Evolutionary conservation across 1,140 invertebrate species (phyloP), one percentile per base, ranked within the genome.

Genomic region (Branchinecta lynchi): DNA sequence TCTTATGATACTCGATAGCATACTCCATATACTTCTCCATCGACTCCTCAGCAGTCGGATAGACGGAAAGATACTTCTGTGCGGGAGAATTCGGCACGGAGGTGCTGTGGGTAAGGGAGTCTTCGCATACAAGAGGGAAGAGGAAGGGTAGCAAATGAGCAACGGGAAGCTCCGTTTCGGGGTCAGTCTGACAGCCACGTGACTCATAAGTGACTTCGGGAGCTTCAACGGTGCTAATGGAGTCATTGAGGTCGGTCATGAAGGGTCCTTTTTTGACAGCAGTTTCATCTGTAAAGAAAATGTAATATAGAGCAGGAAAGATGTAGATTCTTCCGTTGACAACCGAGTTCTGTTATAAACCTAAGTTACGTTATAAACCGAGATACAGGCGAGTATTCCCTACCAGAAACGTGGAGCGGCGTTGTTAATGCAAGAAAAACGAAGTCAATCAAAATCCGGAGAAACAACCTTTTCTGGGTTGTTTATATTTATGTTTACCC

Each of bases 11-110:
- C 17, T 60, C 51, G 17, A 12, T 60, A 6, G 51, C 51, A 60
- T 60, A 60, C 51, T 60, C 51, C 51, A 60, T 60, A 60, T 60
- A 60, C 17, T 60, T 60, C 17, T 60, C 51, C 51, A 60, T 15
- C 12, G 51, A 60, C 17, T 60, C 51, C 17, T 60, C 51, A 15
- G 51, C 51, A 6, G 51, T 60, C 17, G 51, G 51, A 60, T 60
- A 60, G 17, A 20, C 12, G 51, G 17, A 60, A 6, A 20, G 17
- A 60, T 60, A 60, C 6, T 20, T 60, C 12, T 20, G 12, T 3
- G 51, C 2, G 17, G 51, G 51, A 60, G 51, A 60, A 12, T 15
- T 15, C 17, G 51, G 51, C 12, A 20, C 6, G 3, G 51, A 60
- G 12, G 51, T 20, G 17, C 51, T 60, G 12, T 15, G 51, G 2